Conservation (phyloP, 2,113 vertebrate species). For the Pelobates fuscus region DNA sequence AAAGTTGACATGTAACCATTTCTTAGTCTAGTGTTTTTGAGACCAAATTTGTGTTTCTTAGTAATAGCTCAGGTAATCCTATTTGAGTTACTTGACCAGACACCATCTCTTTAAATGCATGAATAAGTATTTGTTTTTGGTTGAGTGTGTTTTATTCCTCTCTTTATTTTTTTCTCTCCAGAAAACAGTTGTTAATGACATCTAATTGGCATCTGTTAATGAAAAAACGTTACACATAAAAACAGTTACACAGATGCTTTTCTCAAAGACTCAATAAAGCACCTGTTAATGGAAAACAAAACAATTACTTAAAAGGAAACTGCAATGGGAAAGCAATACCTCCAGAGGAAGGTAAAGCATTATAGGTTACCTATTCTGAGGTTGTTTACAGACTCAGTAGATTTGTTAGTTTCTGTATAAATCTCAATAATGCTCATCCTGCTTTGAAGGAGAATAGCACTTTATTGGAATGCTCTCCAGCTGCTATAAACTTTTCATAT, state of each 20-base stretch:
- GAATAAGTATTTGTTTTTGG: background rate
- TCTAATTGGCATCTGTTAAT: background rate
- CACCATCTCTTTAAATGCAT: background rate
- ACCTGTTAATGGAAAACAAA: constrained; percentile 1
- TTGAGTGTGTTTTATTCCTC: constrained; percentile 9
- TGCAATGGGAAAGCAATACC: background rate
- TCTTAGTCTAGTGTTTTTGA: background rate
- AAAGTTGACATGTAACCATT: background rate
- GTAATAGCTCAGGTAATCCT: background rate
- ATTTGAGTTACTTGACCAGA: background rate
- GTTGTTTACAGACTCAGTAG: too few species aligned
- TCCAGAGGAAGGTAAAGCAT: background rate
- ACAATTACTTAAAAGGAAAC: background rate
- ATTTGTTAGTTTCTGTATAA: too few species aligned
- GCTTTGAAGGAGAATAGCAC: too few species aligned
- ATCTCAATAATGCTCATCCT: too few species aligned
- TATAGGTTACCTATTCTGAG: background rate
- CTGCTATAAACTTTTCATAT: too few species aligned
- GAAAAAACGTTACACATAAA: too few species aligned
- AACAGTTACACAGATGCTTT: background rate
- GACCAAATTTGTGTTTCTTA: background rate
- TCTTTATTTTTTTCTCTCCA: background rate
- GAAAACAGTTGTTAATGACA: background rate
- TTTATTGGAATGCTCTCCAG: too few species aligned
- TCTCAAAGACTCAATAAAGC: background rate